phyloP scores from a whole-genome alignment of 2,888 invertebrate species.

The Celastrina argiolus region DNA sequence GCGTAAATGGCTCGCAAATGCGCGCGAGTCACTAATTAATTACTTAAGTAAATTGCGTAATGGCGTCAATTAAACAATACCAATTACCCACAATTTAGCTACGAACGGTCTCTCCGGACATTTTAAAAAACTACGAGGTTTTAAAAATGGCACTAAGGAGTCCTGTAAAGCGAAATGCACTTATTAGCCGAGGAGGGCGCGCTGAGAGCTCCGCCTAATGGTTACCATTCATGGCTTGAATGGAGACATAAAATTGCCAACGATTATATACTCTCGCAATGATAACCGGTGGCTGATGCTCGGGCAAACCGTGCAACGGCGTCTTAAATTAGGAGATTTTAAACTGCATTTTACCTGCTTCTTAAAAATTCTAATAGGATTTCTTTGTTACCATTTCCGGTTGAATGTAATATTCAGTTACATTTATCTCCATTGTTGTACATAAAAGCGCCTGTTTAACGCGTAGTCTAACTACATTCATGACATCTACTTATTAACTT shows the following conservation, averaged over 20 bases:
- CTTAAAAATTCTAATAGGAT: conserved; percentile 17
- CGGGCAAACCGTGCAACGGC: conserved; percentile 52
- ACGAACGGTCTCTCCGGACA: conserved; percentile 43
- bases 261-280: conserved; percentile 76
- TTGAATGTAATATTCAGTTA: neutral
- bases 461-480: neutral
- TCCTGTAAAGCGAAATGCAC: conserved; percentile 73
- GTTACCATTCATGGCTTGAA: conserved; percentile 72
- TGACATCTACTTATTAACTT: neutral
- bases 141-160: conserved; percentile 69
- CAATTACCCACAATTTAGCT: conserved; percentile 46
- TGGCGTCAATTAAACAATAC: conserved; percentile 54
- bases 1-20: neutral
- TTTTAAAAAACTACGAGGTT: conserved; percentile 52
- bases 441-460: neutral
- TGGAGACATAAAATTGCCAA: conserved; percentile 73
- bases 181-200: conserved; percentile 73
- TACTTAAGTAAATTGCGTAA: conserved; percentile 52
- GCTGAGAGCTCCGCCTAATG: conserved; percentile 69
- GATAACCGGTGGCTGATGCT: conserved; percentile 70
- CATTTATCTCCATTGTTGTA: neutral
- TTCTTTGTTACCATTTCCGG: conserved; percentile 14
- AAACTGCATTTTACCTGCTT: conserved; percentile 15
- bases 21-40: conserved; percentile 36
- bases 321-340: conserved; percentile 38